Base-by-base conservation (phyloP, 2,113 vertebrate species). In the Trematocara stigmaticum region DNA sequence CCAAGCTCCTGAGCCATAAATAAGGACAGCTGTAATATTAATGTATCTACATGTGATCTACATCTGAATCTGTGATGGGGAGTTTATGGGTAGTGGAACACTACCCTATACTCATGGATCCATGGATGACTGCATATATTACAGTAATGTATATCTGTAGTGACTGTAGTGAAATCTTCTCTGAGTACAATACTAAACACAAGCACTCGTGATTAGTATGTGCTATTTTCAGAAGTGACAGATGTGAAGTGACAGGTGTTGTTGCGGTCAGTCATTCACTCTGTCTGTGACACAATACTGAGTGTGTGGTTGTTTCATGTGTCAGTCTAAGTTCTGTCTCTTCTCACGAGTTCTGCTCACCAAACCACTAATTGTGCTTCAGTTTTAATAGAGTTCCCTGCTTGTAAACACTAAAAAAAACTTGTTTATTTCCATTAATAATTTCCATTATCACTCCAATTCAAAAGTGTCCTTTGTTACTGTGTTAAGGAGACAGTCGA, bases 171-270 rank as follows among this genome's bases (percentile, higher is more conserved):
- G 20, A 79, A 59, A 45, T 45, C 78, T 31, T 81, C 69, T 66
- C 38, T 12, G 49, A 82, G 23, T 40, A 71, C 47, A 56, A 52
- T 18, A 71, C 35, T 47, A 45, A 26, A 74, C 13, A 51, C 74
- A 18, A 57, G 34, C 35, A 79, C 15, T 12, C 61, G n/a, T 40
- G 53, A 86, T 90, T 57, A 85, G 42, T 31, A 49, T 51, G 57
- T 49, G 38, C 76, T 90, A 89, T 89, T 89, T 88, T 78, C 64
- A 89, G 82, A 45, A 78, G 45, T 85, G 83, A 86, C 18, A n/a
- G 26, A 51, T 84, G 23, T 66, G 45, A 83, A 85, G 78, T 91
- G 85, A 84, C 83, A 84, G 78, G 55, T 89, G 83, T 81, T 89
- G 53, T 78, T 47, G 81, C 23, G 81, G 85, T 78, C 81, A 84